A percentile compares a stretch with the other conserved stretches of the same genome.
phyloP scores from a whole-genome alignment of 30 jellyfish, hydroid and myxozoan species.

The Aurelia aurita region DNA sequence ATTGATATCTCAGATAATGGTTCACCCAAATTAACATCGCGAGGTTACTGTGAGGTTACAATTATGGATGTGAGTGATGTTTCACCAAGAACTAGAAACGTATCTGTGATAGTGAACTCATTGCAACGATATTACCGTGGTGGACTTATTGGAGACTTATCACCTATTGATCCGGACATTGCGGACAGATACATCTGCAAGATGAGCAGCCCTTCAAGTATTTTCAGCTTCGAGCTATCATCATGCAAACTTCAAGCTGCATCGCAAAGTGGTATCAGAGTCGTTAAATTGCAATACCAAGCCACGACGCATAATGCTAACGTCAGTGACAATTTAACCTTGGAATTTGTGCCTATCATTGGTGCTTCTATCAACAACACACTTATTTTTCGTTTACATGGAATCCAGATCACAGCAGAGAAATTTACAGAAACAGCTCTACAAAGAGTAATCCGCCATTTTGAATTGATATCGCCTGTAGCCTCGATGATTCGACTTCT shows the following conservation, averaged over 20 bases:
- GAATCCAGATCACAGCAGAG: conserved; percentile 6
- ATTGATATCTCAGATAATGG: conserved; percentile 70
- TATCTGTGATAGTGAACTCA: conserved; percentile 43
- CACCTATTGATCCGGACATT: conserved; percentile 85
- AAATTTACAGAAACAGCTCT: conserved; percentile 36
- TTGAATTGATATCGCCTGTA: conserved; percentile 36
- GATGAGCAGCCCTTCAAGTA: conserved; percentile 16
- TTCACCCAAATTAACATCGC: conserved; percentile 44
- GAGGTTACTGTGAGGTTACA: conserved; percentile 39
- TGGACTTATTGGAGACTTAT: conserved; percentile 77
- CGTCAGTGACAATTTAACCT: conserved; percentile 21
- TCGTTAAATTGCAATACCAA: conserved; percentile 10
- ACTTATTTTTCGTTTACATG: conserved; percentile 39
- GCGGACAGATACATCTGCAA: conserved; percentile 70
- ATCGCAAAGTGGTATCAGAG: conserved; percentile 34
- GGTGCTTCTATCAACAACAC: conserved; percentile 47
- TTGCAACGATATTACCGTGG: conserved; percentile 45
- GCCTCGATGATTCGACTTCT: conserved; percentile 10
- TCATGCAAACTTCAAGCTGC: conserved; percentile 73
- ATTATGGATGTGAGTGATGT: conserved; percentile 80
- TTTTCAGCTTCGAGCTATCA: conserved; percentile 46
- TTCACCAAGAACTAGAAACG: conserved; percentile 58
- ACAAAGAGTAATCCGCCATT: not conserved
- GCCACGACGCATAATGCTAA: conserved; percentile 8
- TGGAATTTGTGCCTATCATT: conserved; percentile 23